phyloP scores from a whole-genome alignment of 2,797 vertebrate species.

The Lophius americanus region DNA sequence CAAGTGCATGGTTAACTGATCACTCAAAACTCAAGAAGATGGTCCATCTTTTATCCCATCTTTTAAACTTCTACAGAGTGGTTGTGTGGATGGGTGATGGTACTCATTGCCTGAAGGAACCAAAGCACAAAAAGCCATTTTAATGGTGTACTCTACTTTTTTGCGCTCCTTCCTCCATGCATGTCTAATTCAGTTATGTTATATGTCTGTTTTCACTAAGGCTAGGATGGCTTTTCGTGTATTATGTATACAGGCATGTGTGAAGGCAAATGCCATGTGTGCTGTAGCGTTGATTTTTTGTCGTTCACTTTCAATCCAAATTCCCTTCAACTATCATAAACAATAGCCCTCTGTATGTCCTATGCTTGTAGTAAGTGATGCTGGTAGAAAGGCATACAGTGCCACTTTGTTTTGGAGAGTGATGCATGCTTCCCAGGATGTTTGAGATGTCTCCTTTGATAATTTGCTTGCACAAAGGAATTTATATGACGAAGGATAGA shows the following conservation, averaged over 20 bases:
- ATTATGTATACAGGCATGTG: slow-evolving; percentile 51
- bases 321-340: slow-evolving; percentile 47
- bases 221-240: slow-evolving; percentile 44
- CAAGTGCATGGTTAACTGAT: slow-evolving; percentile 36
- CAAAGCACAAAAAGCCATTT: slow-evolving; percentile 64
- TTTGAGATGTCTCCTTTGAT: slow-evolving; percentile 52
- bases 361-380: slow-evolving; percentile 46
- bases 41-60: slow-evolving; percentile 16
- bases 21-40: slow-evolving; percentile 20
- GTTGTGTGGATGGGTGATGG: slow-evolving; percentile 34
- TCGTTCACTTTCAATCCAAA: slow-evolving; percentile 33
- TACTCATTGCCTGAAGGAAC: slow-evolving; percentile 59
- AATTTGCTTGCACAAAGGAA: neutral
- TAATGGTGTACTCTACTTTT: slow-evolving; percentile 37
- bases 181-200: slow-evolving; percentile 58
- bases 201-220: slow-evolving; percentile 58
- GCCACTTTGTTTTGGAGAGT: slow-evolving; percentile 54
- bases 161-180: slow-evolving; percentile 58
- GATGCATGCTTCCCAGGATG: slow-evolving; percentile 35
- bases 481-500: neutral
- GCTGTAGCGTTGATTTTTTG: slow-evolving; percentile 35
- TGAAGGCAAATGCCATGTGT: slow-evolving; percentile 35
- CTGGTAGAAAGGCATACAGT: slow-evolving; percentile 51
- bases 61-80: slow-evolving; percentile 24
- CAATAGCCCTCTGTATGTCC: slow-evolving; percentile 66